Percentiles rank a stretch among this genome's conserved stretches.
phyloP scores from a whole-genome alignment of 1,140 invertebrate species.

The Tetranychus cinnabarinus region DNA sequence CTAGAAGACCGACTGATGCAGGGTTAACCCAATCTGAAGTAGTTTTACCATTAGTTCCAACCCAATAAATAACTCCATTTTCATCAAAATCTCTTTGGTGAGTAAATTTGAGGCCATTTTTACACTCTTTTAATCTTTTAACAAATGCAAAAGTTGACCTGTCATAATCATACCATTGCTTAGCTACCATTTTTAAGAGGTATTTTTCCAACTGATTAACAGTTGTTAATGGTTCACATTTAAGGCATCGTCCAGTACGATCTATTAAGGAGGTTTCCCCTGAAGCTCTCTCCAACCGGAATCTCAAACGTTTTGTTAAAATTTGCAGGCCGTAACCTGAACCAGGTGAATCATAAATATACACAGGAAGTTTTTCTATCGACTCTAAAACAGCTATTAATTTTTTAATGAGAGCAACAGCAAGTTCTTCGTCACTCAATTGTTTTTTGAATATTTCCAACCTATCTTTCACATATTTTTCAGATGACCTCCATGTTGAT shows the following conservation, averaged over 20 bases:
- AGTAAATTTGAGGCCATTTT: constrained; percentile 33
- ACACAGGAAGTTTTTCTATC: constrained; percentile 80
- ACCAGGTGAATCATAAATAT: constrained; percentile 71
- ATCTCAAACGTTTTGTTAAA: constrained; percentile 41
- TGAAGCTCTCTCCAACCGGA: constrained; percentile 66
- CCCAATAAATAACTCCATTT: constrained; percentile 85
- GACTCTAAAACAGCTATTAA: constrained; percentile 78
- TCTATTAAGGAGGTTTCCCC: constrained; percentile 63
- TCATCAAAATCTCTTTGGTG: constrained; percentile 91
- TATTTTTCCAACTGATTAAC: constrained; percentile 76
- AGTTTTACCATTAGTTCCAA: constrained; percentile 77
- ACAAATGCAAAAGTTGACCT: constrained; percentile 66
- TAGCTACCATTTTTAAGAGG: constrained; percentile 70
- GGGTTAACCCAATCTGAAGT: constrained; percentile 88
- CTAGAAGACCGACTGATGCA: constrained; percentile 72
- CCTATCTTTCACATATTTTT: constrained; percentile 38
- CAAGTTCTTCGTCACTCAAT: constrained; percentile 27
- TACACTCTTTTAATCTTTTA: constrained; percentile 51
- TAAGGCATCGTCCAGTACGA: constrained; percentile 59
- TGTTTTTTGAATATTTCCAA: constrained; percentile 49
- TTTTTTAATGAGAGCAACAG: constrained; percentile 50
- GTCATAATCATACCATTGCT: constrained; percentile 94
- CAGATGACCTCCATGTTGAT: constrained; percentile 13
- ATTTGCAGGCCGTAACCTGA: constrained; percentile 61
- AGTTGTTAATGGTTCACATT: constrained; percentile 92